These are phyloP conservation scores for Aleadryas rufinucha DNA, from an alignment of 2,113 vertebrate genomes.

Conservation along the genomic window DNA sequence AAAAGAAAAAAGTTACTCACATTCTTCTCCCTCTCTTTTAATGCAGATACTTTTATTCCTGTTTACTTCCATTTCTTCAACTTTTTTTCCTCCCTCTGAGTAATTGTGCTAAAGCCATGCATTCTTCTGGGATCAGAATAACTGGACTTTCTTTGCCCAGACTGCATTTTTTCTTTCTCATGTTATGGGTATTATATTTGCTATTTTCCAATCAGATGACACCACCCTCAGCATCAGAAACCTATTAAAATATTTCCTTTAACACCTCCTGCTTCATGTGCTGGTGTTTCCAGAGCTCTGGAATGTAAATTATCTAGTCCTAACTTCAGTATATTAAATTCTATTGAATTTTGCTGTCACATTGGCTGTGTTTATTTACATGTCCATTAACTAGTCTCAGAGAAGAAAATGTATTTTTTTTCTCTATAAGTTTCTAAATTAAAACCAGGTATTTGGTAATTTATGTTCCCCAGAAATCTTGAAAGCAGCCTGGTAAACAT, in stretches of 20 bases:
- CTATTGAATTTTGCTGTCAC: background rate
- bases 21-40: background rate
- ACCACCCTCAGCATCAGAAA: background rate
- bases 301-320: background rate
- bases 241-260: constrained; percentile 11
- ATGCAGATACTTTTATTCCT: background rate
- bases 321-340: background rate
- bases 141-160: background rate
- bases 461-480: background rate
- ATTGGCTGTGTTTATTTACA: background rate
- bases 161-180: background rate
- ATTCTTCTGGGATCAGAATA: background rate
- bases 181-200: background rate
- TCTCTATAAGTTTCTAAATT: constrained; percentile 45
- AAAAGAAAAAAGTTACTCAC: background rate
- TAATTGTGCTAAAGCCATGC: background rate
- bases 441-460: constrained; percentile 38
- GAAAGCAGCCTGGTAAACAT: constrained; percentile 11
- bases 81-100: background rate
- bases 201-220: background rate
- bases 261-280: background rate
- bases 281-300: background rate
- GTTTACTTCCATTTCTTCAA: background rate
- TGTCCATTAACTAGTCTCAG: background rate
- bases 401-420: background rate